A percentile compares a stretch with the other conserved stretches of the same genome.
phyloP scores from a whole-genome alignment of 2,113 vertebrate genomes.

The Alosa alosa region DNA sequence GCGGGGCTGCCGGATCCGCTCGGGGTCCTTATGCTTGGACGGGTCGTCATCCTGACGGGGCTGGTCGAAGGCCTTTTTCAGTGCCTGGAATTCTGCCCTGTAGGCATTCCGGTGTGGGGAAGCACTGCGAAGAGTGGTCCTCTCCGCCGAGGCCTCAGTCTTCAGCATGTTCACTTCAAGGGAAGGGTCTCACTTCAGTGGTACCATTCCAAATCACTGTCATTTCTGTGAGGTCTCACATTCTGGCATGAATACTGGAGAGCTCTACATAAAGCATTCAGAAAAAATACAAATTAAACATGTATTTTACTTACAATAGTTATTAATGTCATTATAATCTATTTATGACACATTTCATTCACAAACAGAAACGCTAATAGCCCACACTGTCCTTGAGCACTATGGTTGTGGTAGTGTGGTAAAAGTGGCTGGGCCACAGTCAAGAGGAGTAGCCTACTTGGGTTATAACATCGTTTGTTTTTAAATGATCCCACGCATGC shows the following conservation, averaged over 20 bases:
- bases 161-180: constrained; percentile 92
- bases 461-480: background rate
- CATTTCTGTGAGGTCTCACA: constrained; percentile 11
- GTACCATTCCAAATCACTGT: background rate
- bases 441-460: background rate
- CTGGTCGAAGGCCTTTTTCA: constrained; percentile 97
- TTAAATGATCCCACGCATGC: background rate
- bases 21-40: constrained; percentile 79
- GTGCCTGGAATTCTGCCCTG: constrained; percentile 94
- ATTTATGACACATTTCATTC: background rate
- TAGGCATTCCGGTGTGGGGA: constrained; percentile 98
- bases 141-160: constrained; percentile 91
- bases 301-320: background rate
- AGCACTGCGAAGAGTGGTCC: constrained; percentile 91
- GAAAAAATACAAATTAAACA: background rate
- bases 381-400: background rate
- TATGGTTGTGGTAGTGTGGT: background rate
- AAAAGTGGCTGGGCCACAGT: background rate
- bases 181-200: constrained; percentile 57
- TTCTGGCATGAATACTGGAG: background rate
- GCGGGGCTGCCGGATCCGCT: constrained; percentile 81
- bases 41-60: constrained; percentile 82
- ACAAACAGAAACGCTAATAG: background rate
- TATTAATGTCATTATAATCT: background rate
- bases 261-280: background rate